Percentiles rank a stretch among this genome's conserved stretches.
These are phyloP conservation scores for Pachliopta kotzebuea DNA, from an alignment of 2,888 invertebrate species.

Conservation along the genomic window DNA sequence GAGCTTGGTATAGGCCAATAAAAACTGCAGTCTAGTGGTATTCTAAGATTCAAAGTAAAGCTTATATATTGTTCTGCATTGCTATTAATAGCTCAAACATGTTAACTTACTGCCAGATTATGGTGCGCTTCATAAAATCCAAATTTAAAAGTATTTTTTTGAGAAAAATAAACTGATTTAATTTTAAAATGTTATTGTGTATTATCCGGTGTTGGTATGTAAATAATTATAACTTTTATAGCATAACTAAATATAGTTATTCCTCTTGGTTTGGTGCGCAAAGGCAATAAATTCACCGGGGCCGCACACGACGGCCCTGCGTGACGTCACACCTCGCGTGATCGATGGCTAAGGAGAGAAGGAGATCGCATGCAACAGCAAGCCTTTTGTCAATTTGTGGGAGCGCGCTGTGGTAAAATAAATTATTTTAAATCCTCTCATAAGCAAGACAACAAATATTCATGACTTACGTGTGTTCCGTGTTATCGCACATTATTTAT, in stretches of 20 bases:
- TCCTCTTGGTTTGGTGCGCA: conserved; percentile 66
- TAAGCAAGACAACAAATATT: conserved; percentile 75
- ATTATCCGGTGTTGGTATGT: background rate
- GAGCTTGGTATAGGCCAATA: no score
- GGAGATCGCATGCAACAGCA: conserved; percentile 51
- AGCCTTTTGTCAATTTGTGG: conserved; percentile 42
- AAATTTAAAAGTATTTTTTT: background rate
- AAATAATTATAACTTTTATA: conserved; percentile 18
- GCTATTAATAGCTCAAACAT: no score
- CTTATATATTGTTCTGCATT: no score
- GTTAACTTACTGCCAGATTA: background rate
- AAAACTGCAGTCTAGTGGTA: no score
- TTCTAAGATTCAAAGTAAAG: no score
- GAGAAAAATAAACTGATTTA: no score
- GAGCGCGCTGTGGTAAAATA: conserved; percentile 61
- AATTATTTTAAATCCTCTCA: conserved; percentile 75
- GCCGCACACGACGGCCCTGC: conserved; percentile 80
- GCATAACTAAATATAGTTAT: conserved; percentile 37
- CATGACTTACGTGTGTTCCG: conserved; percentile 60
- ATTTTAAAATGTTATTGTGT: background rate
- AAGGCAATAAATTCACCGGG: conserved; percentile 75
- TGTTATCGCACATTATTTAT: conserved; percentile 55
- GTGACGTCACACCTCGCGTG: conserved; percentile 79
- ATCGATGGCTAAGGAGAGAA: conserved; percentile 70
- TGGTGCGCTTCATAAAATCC: background rate